phyloP scores from a whole-genome alignment of 2,888 invertebrate species.

The Hirtodrosophila cameraria region DNA sequence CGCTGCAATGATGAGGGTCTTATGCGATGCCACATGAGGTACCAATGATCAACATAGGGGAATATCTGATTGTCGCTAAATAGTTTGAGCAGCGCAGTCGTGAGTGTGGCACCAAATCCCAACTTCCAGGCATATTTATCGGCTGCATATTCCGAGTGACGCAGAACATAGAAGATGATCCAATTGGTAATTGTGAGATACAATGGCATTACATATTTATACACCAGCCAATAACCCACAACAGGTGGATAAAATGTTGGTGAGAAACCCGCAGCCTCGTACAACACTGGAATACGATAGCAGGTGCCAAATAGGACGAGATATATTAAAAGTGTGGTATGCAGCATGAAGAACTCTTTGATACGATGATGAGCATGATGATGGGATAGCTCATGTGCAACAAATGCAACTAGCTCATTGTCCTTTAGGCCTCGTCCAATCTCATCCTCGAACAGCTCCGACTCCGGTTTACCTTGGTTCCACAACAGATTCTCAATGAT shows the following conservation, averaged over 20 bases:
- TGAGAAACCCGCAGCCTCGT: constrained; percentile 54
- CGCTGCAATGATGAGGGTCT: constrained; percentile 42
- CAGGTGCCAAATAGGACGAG: constrained; percentile 39
- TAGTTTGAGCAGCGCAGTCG: constrained; percentile 49
- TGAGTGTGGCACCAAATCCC: constrained; percentile 25
- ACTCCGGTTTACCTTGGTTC: constrained; percentile 24
- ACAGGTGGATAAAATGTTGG: constrained; percentile 32
- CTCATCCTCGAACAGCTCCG: constrained; percentile 33
- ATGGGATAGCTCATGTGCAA: constrained; percentile 60
- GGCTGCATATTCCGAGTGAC: constrained; percentile 47
- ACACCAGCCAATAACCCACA: constrained; percentile 62
- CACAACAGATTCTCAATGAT: constrained; percentile 43
- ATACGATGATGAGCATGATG: constrained; percentile 15
- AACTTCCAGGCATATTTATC: constrained; percentile 21
- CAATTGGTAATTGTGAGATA: constrained; percentile 48
- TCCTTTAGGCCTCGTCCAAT: constrained; percentile 35
- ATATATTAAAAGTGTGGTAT: constrained; percentile 44
- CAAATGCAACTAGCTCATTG: constrained; percentile 40
- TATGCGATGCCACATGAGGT: constrained; percentile 53
- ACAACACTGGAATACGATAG: constrained; percentile 35
- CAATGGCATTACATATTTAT: constrained; percentile 56
- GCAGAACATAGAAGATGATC: constrained; percentile 45
- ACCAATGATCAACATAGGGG: constrained; percentile 46
- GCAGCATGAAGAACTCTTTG: constrained; percentile 16
- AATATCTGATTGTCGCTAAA: constrained; percentile 38